phyloP scores from a whole-genome alignment of 1,140 invertebrate species.

The Zeugodacus cucurbitae region DNA sequence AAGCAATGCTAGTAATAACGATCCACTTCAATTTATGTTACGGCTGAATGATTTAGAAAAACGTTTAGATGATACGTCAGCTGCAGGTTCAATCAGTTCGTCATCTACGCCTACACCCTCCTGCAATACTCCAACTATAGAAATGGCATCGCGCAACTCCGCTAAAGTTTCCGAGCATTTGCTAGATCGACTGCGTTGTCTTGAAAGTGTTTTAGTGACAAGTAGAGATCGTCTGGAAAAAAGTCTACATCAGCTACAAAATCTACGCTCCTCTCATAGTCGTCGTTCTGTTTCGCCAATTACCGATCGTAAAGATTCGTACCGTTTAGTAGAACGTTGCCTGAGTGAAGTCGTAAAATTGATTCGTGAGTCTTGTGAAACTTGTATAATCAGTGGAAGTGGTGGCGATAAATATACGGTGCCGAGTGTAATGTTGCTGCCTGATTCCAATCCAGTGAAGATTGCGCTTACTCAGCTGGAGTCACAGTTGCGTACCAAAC shows the following conservation, averaged over 20 bases:
- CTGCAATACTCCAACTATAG: conserved; percentile 47
- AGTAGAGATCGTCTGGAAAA: conserved; percentile 66
- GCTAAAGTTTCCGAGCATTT: conserved; percentile 65
- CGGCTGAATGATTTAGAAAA: conserved; percentile 78
- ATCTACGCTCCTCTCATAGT: conserved; percentile 68
- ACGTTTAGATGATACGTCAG: conserved; percentile 48
- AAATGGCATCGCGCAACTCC: conserved; percentile 28
- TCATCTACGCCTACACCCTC: conserved; percentile 44
- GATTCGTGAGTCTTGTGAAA: conserved; percentile 70
- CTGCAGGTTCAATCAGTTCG: conserved; percentile 8
- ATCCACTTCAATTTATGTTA: conserved; percentile 82
- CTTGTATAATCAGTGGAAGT: conserved; percentile 64
- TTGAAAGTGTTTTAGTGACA: conserved; percentile 71
- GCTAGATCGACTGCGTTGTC: conserved; percentile 69
- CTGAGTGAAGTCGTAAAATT: conserved; percentile 71
- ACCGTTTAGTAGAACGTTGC: conserved; percentile 71
- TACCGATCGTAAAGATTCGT: conserved; percentile 70
- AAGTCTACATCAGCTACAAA: conserved; percentile 68
- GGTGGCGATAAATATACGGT: conserved; percentile 55
- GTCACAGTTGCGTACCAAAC: conserved; percentile 73
- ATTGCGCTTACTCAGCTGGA: conserved; percentile 74
- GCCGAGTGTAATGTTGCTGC: conserved; percentile 51
- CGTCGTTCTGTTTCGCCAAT: conserved; percentile 71
- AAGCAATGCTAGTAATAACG: conserved; percentile 84
- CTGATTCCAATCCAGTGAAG: conserved; percentile 64